phyloP scores from a whole-genome alignment of 2,113 vertebrate species.

The Aphelocoma coerulescens region DNA sequence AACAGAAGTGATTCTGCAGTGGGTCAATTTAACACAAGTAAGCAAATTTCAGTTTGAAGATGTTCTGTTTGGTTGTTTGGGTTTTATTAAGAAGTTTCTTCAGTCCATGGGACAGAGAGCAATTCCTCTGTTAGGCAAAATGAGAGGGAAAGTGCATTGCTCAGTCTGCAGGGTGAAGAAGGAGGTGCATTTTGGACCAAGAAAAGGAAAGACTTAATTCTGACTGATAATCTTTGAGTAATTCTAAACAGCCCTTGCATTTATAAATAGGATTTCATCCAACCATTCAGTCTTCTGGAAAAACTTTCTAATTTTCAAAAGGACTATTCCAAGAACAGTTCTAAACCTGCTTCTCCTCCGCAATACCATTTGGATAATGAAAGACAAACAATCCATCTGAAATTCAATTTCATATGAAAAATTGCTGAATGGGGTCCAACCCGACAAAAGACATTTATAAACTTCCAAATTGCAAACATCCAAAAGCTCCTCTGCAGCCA shows the following conservation, averaged over 20 bases:
- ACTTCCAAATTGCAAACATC: background rate
- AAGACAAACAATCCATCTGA: background rate
- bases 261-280: slow-evolving; percentile 29
- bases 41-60: background rate
- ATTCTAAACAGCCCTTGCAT: background rate
- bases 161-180: background rate
- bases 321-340: background rate
- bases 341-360: background rate
- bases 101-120: background rate
- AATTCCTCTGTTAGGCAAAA: background rate
- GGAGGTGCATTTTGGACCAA: background rate
- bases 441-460: background rate
- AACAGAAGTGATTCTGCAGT: background rate
- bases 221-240: slow-evolving; percentile 1
- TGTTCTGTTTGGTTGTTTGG: background rate
- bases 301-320: slow-evolving; percentile 2
- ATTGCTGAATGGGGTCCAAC: background rate
- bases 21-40: background rate
- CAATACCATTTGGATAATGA: background rate
- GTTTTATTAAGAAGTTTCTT: background rate
- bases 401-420: background rate
- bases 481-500: background rate
- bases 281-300: background rate
- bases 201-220: slow-evolving; percentile 1
- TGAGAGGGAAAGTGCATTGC: background rate